Evolutionary conservation across 2,797 vertebrate species (phyloP).

Genomic region (Delichon dasypus): DNA sequence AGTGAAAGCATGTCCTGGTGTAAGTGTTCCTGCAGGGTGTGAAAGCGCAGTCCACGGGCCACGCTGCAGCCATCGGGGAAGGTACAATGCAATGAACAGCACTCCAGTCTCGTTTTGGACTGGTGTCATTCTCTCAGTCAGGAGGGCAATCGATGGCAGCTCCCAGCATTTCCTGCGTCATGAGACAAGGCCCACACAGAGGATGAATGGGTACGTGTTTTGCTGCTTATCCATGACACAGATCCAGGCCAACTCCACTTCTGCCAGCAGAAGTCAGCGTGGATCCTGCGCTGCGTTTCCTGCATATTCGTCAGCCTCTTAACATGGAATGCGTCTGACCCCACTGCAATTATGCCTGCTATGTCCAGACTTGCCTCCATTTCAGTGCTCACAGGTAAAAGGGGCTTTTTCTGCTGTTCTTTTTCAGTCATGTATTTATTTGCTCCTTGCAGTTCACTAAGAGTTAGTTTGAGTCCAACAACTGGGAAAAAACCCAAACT

Average conservation of each 20-base stretch:
- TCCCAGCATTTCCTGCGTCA: rapidly evolving
- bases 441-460: neutral
- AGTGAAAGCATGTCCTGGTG: neutral
- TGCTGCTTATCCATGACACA: neutral
- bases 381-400: neutral
- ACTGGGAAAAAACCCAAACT: neutral
- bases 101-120: neutral
- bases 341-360: neutral
- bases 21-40: neutral
- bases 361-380: neutral
- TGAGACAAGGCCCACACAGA: rapidly evolving
- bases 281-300: neutral
- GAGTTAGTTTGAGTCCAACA: neutral
- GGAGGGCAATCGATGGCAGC: neutral
- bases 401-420: neutral
- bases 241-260: neutral
- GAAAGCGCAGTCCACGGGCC: rapidly evolving
- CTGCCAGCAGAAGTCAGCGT: rapidly evolving
- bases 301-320: neutral
- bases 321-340: neutral
- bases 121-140: rapidly evolving
- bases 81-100: rapidly evolving
- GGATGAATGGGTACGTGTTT: neutral
- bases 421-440: neutral
- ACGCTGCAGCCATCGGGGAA: rapidly evolving